Conservation (phyloP, 2,797 vertebrate species). For the Uromys caudimaculatus region DNA sequence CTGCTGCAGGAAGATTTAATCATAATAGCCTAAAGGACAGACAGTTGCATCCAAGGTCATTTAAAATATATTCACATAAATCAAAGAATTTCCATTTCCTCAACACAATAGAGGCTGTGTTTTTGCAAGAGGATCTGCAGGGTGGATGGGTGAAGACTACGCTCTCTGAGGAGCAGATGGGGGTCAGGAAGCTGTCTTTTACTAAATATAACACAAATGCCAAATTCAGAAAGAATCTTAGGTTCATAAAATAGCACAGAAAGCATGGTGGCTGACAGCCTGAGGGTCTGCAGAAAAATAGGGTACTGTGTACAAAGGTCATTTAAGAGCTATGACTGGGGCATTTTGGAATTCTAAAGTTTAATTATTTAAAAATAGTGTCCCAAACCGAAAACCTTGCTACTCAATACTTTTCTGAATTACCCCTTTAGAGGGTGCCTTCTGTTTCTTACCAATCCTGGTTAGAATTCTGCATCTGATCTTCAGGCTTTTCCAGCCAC, state of each 20-base stretch:
- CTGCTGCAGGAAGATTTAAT: slow-evolving; percentile 1
- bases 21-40: neutral
- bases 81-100: slow-evolving; percentile 63
- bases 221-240: slow-evolving; percentile 48
- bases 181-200: slow-evolving; percentile 58
- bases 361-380: neutral
- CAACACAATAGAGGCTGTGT: neutral
- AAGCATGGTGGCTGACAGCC: neutral
- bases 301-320: neutral
- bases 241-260: slow-evolving; percentile 21
- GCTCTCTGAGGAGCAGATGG: slow-evolving; percentile 25
- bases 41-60: slow-evolving; percentile 47
- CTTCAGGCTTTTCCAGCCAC: neutral
- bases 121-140: slow-evolving; percentile 68
- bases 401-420: slow-evolving; percentile 13
- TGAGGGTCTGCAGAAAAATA: slow-evolving; percentile 23
- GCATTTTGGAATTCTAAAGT: slow-evolving; percentile 1
- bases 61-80: slow-evolving; percentile 10
- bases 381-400: neutral
- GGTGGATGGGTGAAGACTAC: neutral
- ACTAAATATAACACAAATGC: slow-evolving; percentile 67
- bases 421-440: neutral
- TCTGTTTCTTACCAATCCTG: neutral
- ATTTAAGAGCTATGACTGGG: neutral
- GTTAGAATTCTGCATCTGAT: neutral